phyloP scores from a whole-genome alignment of 2,888 invertebrate genomes.

The Ennomos erosarius region DNA sequence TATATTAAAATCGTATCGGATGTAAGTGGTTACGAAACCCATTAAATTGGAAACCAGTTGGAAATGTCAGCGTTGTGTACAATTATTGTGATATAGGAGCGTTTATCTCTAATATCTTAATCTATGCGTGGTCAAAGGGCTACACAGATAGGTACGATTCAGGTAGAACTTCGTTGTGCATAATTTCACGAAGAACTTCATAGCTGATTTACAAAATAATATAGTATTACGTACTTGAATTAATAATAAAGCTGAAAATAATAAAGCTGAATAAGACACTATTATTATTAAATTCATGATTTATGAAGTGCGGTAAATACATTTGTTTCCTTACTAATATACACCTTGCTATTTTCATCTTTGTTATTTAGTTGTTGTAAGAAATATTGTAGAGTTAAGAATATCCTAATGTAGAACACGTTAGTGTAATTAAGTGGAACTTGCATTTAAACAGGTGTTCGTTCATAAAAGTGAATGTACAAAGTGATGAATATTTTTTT shows the following conservation, averaged over 20 bases:
- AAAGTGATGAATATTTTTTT: conserved; percentile 36
- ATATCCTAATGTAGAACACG: conserved; percentile 29
- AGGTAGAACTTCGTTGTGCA: no score
- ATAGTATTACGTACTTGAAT: no score
- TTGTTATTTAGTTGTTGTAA: no score
- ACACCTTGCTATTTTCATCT: no score
- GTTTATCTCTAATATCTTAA: conserved; percentile 55
- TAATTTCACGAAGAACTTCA: no score
- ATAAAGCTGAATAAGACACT: conserved; percentile 2
- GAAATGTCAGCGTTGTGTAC: conserved; percentile 58
- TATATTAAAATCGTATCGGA: conserved; percentile 42
- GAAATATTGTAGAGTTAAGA: neutral
- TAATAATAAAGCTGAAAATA: no score
- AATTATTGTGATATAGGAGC: conserved; percentile 57
- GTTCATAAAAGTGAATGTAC: conserved; percentile 38
- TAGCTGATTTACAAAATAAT: no score
- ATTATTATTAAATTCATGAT: conserved; percentile 5
- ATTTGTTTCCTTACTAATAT: no score
- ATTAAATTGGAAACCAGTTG: conserved; percentile 62
- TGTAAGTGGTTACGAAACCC: conserved; percentile 55
- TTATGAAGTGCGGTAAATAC: neutral
- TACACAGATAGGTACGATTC: conserved; percentile 5
- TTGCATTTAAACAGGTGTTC: conserved; percentile 46
- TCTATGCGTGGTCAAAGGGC: conserved; percentile 52
- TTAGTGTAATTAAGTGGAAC: conserved; percentile 46